Conservation (phyloP, 2,113 vertebrate species). For the Pterocles gutturalis region DNA sequence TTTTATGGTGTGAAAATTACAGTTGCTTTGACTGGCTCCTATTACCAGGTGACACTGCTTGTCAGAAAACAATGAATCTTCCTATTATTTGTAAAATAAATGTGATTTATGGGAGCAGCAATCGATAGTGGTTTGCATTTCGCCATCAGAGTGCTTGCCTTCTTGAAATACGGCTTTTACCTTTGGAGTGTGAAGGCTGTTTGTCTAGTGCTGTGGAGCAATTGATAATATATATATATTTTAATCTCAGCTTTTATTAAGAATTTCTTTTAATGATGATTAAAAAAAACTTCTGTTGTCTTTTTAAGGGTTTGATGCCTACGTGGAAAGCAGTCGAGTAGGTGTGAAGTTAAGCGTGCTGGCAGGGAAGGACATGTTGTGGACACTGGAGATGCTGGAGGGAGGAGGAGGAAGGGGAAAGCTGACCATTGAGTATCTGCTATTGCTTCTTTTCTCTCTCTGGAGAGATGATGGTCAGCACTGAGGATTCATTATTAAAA, state of each 20-base stretch:
- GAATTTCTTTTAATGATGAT: neutral
- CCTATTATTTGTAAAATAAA: constrained; percentile 37
- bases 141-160: neutral
- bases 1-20: constrained; percentile 63
- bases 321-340: neutral
- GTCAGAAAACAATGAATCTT: constrained; percentile 42
- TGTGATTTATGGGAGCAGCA: constrained; percentile 12
- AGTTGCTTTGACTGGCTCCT: constrained; percentile 48
- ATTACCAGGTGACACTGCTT: constrained; percentile 24
- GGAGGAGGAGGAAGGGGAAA: neutral
- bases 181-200: constrained; percentile 12
- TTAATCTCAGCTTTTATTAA: neutral
- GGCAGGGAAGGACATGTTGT: neutral
- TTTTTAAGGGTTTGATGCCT: neutral
- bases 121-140: neutral
- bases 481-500: neutral
- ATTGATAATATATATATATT: neutral
- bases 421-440: neutral
- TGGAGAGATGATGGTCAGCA: neutral
- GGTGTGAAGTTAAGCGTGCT: neutral
- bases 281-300: neutral
- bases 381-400: neutral
- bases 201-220: neutral
- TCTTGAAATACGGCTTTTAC: neutral
- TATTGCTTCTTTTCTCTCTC: neutral